Base-by-base conservation (phyloP, 1,140 invertebrate genomes). In the Lepeophtheirus salmonis region DNA sequence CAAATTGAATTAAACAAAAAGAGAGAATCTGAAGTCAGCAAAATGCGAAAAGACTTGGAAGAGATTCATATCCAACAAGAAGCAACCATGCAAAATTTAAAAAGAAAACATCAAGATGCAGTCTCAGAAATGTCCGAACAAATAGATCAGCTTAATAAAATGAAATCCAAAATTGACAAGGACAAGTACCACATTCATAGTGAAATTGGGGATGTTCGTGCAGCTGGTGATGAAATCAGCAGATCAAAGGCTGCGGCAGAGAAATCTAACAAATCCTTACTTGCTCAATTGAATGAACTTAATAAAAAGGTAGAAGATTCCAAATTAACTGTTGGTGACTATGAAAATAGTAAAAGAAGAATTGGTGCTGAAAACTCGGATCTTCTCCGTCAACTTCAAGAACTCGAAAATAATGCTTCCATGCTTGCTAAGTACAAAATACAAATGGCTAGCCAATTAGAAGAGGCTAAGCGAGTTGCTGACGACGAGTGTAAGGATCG, bases 1-100 rank as follows among this genome's bases (percentile, higher is more conserved):
- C 94, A 98, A 52, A 86, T 97, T 73, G 95, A 99, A 74, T 81
- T 97, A 67, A 97, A 97, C 83, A 97, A 97, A 80, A 97, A 98
- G 77, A 86, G 95, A 65, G 95, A 99, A 75, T 86, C 89, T 68
- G 95, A 98, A 76, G 81, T 99, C 63, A 83, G 87, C 79, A 98
- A 98, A 73, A 81, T 99, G 54, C 85, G 94, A 68, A 86, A 94
- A 68, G 94, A 98, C 74, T 79, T 98, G 66, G 95, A 98, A 73
- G 95, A 98, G 74, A 79, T 87, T 68, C 95, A 95, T 77, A 89
- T 97, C 71, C 92, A 97, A 74, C 92, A 97, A 71, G 95, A 99
- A 76, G 82, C 88, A 63, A 88, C 89, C 65, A 78, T 97, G 66
- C 83, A 86, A 66, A 86, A 84, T 71, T 80, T 97, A 65, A 85